Conservation (phyloP, 2,113 vertebrate species). For the Thryonomys swinderianus region DNA sequence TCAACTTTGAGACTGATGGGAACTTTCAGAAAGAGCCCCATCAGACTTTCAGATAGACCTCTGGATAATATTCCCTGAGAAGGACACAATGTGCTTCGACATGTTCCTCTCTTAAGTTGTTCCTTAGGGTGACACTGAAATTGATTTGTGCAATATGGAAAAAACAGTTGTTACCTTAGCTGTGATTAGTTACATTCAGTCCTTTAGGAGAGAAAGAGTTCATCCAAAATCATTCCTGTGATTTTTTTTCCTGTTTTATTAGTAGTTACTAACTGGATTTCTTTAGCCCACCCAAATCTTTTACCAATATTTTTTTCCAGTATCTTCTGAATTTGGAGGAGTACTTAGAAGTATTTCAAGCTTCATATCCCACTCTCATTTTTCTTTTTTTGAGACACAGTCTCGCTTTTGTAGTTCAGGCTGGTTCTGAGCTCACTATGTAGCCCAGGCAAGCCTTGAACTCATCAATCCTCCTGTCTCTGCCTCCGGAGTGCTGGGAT, state of each 20-base stretch:
- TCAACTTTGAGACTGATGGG: not conserved
- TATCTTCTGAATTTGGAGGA: not conserved
- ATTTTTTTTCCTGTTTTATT: not conserved
- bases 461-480: too few relatives aligned
- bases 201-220: not conserved
- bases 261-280: not conserved
- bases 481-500: too few relatives aligned
- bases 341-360: constrained; percentile 6
- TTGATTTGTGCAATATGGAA: not conserved
- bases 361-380: not conserved
- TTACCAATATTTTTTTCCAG: not conserved
- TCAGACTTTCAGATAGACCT: too few relatives aligned
- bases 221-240: not conserved
- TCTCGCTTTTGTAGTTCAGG: too few relatives aligned
- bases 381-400: too few relatives aligned
- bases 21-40: not conserved
- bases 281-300: not conserved
- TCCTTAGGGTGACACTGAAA: not conserved
- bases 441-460: too few relatives aligned
- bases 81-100: not conserved
- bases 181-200: not conserved
- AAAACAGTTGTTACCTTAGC: not conserved
- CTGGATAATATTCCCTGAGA: not conserved
- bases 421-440: too few relatives aligned
- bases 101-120: not conserved